Base-by-base conservation (phyloP, 2,113 vertebrate species). In the Pungitius pungitius region DNA sequence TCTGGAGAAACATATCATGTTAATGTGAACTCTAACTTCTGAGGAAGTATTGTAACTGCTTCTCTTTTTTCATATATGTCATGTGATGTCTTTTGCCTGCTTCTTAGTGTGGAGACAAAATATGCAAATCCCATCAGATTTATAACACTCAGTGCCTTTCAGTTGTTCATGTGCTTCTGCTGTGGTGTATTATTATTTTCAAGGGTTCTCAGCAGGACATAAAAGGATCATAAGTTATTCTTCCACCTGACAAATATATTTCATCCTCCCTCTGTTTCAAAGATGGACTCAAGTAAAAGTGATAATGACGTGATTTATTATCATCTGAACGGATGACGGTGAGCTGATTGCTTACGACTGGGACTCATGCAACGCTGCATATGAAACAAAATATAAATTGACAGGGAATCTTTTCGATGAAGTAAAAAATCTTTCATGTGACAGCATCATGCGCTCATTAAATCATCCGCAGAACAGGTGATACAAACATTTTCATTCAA, bases 151-250 rank as follows among this genome's bases (percentile, higher is more conserved):
- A 37, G 40, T 33, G 80, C 72, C 83, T 91, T 90, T 90, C 81
- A 87, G 85, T 77, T 69, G 84, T 81, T 80, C 74, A 70, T 85
- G 77, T 84, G 85, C 82, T 77, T 80, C 80, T 88, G 76, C 81
- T 81, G 75, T 73, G 77, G 70, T 80, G 82, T 84, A 77, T 92
- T 89, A 90, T 91, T 87, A 92, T 89, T 87, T 89, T 92, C 83
- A 90, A 92, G 90, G 87, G 89, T 91, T 91, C 90, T 91, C 89
- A 90, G 90, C 89, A 63, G 90, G 89, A 86, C 82, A 90, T 86
- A 89, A 87, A 90, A 84, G 83, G 89, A 91, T 87, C 83, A 88
- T 77, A 87, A 90, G 90, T 92, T 92, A 87, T 92, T 93, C 88
- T 88, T 77, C 84, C 86, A 91, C 85, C 90, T 90, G 89, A 90